These are phyloP conservation scores for Petrocephalus microphthalmus DNA, from an alignment of 2,113 vertebrate genomes.

Conservation along the genomic window DNA sequence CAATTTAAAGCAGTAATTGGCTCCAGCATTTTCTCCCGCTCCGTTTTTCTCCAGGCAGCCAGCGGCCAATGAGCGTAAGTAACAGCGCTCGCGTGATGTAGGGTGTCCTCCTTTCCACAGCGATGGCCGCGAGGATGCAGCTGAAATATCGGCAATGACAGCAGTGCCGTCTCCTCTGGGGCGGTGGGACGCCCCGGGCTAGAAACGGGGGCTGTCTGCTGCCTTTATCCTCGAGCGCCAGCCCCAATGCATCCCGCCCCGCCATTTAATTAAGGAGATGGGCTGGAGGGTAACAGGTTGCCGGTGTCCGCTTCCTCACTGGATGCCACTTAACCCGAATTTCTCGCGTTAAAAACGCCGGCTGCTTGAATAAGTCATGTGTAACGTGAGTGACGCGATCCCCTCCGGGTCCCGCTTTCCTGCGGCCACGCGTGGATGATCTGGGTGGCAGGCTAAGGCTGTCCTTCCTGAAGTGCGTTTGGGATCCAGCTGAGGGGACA, in stretches of 20 bases:
- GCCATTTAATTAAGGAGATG: neutral
- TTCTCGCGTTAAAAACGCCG: neutral
- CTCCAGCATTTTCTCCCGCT: neutral
- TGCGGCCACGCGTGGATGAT: neutral
- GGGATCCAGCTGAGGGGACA: neutral
- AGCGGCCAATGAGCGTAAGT: no score
- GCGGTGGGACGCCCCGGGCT: no score
- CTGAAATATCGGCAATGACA: neutral
- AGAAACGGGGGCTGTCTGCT: neutral
- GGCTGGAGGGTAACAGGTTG: neutral
- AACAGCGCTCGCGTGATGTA: neutral
- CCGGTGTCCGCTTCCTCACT: neutral
- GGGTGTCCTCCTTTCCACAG: neutral
- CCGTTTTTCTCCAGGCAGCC: neutral
- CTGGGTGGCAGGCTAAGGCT: neutral
- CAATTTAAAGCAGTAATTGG: slow-evolving; percentile 2
- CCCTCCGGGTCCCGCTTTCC: neutral
- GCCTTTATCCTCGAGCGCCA: neutral
- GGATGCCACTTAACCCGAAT: slow-evolving; percentile 4
- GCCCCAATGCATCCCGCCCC: neutral
- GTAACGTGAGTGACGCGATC: neutral
- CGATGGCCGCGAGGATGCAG: neutral
- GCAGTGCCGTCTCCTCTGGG: neutral
- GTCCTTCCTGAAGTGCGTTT: neutral
- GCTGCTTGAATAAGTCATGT: neutral